phyloP scores from a whole-genome alignment of 2,797 vertebrate genomes.

The Chelon auratus region DNA sequence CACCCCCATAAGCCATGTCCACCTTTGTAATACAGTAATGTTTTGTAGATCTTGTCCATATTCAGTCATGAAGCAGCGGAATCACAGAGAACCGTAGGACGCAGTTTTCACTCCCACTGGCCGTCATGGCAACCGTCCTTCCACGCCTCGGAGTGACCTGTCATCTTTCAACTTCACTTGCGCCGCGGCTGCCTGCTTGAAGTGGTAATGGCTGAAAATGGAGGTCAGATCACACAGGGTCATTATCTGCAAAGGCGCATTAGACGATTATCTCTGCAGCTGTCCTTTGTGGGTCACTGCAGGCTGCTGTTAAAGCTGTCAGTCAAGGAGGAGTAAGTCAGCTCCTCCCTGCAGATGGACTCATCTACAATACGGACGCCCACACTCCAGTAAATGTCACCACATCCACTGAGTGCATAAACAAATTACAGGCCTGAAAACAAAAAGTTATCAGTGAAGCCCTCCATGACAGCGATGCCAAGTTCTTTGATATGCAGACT shows the following conservation, averaged over 20 bases:
- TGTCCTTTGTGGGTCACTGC: conserved; percentile 58
- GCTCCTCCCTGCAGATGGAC: conserved; percentile 43
- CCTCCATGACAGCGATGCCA: neutral
- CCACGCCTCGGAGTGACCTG: conserved; percentile 21
- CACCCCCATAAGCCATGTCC: conserved; percentile 1
- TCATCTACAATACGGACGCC: conserved; percentile 56
- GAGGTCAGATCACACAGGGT: conserved; percentile 63
- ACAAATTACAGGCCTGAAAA: conserved; percentile 29
- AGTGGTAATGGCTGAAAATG: conserved; percentile 63
- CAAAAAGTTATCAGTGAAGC: conserved; percentile 16
- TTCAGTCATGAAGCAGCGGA: conserved; percentile 21
- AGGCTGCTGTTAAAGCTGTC: conserved; percentile 52
- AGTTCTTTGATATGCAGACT: neutral
- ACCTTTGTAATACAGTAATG: neutral
- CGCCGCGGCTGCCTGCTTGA: conserved; percentile 40
- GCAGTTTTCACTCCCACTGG: conserved; percentile 3
- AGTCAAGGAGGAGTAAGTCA: conserved; percentile 37
- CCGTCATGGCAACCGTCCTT: conserved; percentile 45
- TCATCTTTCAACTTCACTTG: conserved; percentile 49
- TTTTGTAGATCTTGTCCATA: conserved; percentile 32
- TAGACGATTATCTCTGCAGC: conserved; percentile 66
- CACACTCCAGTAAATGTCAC: conserved; percentile 61
- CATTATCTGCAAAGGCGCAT: conserved; percentile 60
- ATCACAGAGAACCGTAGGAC: conserved; percentile 23
- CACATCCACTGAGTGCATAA: conserved; percentile 34